Evolutionary conservation across 2,888 invertebrate genomes (phyloP), one percentile per base, ranked within the genome.

Genomic region (Drepana falcataria): DNA sequence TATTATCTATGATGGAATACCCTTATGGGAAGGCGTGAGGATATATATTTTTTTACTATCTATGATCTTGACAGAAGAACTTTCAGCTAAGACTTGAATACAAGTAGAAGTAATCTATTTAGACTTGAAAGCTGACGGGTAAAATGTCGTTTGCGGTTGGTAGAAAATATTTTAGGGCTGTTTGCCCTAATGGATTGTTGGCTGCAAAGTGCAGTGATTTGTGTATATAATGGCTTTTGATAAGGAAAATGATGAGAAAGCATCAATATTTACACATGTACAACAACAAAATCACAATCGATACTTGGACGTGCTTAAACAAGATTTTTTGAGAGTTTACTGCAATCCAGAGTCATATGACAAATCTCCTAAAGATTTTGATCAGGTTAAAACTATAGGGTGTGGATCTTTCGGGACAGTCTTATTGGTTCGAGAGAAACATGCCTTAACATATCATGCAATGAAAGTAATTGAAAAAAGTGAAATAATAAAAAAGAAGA

Each of bases 391-490:
- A 70, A 95, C 95, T 0, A 79, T 98, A 53, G 98, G 97, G 0
- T 92, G 93, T 0, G 98, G 98, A 1, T 95, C 97, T 0, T 98
- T 97, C 80, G 97, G 98, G 3, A 93, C 94, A 49, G 98, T 98
- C 4, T 93, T 95, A 71, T 81, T 95, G 9, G 93, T 92, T 37
- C 92, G 92, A 68, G 93, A 96, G 66, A 95, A 93, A 77, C 70
- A 77, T 0, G 89, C 85, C 0, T 91, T 92, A 5, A 81, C 85
- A 35, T 95, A 93, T 71, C 95, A 93, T 79, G 98, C 98, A 2
- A 95, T 97, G 92, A 98, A 98, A 88, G 93, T 96, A 55, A 85
- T 98, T 69, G 95, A 96, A 63, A 98, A 98, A 86, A 92, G 92
- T 49, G 93, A 94, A 79, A 93, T 98, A 7, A 93, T 98, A 3